phyloP scores from a whole-genome alignment of 2,797 vertebrate genomes.

The Pygocentrus nattereri region DNA sequence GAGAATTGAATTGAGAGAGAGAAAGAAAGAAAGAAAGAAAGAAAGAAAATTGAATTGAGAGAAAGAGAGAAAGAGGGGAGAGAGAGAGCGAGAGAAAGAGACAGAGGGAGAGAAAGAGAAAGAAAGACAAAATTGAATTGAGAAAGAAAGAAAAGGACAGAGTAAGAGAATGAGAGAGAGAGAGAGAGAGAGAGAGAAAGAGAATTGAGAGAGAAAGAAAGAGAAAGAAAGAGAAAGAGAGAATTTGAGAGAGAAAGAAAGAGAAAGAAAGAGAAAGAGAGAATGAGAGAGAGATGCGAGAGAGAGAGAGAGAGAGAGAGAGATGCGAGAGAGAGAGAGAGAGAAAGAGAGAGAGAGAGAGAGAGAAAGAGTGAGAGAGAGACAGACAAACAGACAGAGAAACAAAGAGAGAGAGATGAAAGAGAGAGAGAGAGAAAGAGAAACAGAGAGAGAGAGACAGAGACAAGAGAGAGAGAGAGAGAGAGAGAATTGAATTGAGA shows the following conservation, averaged over 20 bases:
- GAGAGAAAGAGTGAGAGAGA: no score
- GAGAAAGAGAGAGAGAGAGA: no score
- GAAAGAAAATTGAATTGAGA: no score
- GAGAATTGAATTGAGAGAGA: not conserved
- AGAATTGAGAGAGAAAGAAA: not conserved
- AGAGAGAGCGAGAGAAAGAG: not conserved
- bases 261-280: not conserved
- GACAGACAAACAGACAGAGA: no score
- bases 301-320: constrained; percentile 1
- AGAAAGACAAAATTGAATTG: not conserved
- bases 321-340: no score
- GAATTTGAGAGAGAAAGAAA: not conserved
- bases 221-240: not conserved
- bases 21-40: not conserved
- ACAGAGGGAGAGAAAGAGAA: not conserved
- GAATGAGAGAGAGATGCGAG: constrained; percentile 4
- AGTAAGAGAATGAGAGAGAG: not conserved
- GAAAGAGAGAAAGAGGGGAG: not conserved
- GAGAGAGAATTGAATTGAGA: no score
- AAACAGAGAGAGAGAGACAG: not conserved
- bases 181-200: not conserved
- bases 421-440: not conserved
- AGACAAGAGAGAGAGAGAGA: no score
- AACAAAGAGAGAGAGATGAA: not conserved
- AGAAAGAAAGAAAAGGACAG: not conserved